A percentile compares a stretch with the other conserved stretches of the same genome.
phyloP scores from a whole-genome alignment of 2,888 invertebrate species.

The Ormyrus pomaceus region DNA sequence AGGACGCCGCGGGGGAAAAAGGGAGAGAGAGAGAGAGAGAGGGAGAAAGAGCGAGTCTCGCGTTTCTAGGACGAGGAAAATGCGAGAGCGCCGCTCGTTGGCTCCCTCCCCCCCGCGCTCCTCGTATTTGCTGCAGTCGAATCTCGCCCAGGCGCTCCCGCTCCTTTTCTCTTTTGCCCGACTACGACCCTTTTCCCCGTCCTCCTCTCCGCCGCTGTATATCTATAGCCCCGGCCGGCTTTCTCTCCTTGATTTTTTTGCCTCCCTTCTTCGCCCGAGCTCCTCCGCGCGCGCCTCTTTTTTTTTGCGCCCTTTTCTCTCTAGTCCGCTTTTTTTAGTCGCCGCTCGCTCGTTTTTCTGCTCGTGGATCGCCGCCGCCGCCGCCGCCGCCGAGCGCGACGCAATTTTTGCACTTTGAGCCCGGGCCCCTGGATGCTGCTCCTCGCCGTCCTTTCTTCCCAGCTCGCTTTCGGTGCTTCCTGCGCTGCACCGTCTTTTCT shows the following conservation, averaged over 20 bases:
- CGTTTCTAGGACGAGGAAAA: constrained; percentile 62
- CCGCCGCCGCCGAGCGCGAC: constrained; percentile 13
- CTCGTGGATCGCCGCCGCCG: not conserved
- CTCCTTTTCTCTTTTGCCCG: constrained; percentile 41
- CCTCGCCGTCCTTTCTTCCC: not conserved
- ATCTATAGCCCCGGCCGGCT: not conserved
- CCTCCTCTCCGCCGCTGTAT: not conserved
- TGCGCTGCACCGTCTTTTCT: not conserved
- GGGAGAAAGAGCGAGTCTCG: constrained; percentile 56
- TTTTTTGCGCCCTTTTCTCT: constrained; percentile 8
- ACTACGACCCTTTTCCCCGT: constrained; percentile 39
- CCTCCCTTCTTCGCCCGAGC: not conserved
- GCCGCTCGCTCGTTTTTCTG: constrained; percentile 8
- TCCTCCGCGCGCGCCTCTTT: not conserved
- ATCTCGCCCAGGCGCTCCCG: constrained; percentile 10
- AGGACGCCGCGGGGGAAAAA: not conserved
- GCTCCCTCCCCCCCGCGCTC: constrained; percentile 29
- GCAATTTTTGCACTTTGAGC: constrained; percentile 49
- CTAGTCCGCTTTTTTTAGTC: not conserved
- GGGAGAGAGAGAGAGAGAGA: constrained; percentile 59
- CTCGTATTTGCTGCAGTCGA: constrained; percentile 45
- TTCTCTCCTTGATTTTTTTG: constrained; percentile 2
- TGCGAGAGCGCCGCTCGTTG: constrained; percentile 52
- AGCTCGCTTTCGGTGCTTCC: not conserved
- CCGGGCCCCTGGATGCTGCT: not conserved